These are phyloP conservation scores for Drosophila antonietae DNA, from an alignment of 2,888 invertebrate species.

Conservation along the genomic window DNA sequence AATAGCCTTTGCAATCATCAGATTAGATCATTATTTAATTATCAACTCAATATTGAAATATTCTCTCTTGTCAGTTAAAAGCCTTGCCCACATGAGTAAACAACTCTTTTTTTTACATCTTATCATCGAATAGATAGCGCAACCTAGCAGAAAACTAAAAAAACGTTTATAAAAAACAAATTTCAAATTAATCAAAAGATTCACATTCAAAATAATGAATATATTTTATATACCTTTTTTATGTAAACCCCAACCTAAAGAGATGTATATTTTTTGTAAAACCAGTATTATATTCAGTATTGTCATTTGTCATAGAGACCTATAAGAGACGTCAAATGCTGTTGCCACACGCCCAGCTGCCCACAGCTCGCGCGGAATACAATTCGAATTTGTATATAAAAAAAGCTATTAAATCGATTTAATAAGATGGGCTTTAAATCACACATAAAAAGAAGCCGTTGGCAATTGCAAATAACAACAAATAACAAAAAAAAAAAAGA, in stretches of 20 bases:
- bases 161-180: neutral
- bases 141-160: neutral
- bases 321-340: neutral
- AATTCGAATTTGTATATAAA: constrained; percentile 5
- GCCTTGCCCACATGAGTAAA: too few relatives aligned
- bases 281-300: too few relatives aligned
- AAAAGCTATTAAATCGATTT: constrained; percentile 16
- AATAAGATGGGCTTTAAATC: constrained; percentile 25
- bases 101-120: too few relatives aligned
- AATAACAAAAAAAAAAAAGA: neutral
- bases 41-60: too few relatives aligned
- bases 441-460: constrained; percentile 27
- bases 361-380: neutral
- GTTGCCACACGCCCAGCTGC: neutral
- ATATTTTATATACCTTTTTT: neutral
- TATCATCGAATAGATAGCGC: too few relatives aligned
- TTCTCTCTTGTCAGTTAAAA: too few relatives aligned
- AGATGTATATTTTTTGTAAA: too few relatives aligned
- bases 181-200: neutral
- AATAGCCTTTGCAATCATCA: too few relatives aligned
- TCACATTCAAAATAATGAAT: neutral
- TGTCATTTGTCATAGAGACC: neutral
- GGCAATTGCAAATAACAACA: constrained; percentile 27
- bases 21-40: too few relatives aligned
- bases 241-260: neutral